Conservation (phyloP, 2,113 vertebrate genomes). For the Dasyprocta punctata region DNA sequence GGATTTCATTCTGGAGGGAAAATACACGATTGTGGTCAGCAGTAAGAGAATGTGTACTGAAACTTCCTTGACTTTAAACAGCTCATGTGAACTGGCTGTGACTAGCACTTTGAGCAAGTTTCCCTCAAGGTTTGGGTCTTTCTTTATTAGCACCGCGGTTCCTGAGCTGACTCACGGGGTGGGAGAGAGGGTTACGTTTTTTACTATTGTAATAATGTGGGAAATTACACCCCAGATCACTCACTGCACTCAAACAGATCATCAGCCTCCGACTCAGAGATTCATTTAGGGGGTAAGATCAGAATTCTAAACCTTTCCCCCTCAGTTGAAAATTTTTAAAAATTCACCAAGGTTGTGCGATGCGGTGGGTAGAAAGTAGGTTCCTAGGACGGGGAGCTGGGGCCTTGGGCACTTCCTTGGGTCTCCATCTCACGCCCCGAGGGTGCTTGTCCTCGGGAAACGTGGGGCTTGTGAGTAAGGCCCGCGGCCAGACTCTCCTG, state of each 20-base stretch:
- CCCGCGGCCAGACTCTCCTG: not conserved
- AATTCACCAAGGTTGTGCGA: not conserved
- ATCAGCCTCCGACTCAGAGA: slow-evolving; percentile 25
- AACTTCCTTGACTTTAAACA: slow-evolving; percentile 31
- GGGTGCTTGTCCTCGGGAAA: not conserved
- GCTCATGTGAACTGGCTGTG: not conserved
- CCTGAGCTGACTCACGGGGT: slow-evolving; percentile 59
- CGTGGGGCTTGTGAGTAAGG: not conserved
- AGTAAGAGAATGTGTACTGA: not conserved
- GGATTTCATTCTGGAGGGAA: slow-evolving; percentile 12
- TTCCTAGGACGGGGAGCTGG: not conserved
- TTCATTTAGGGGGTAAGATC: not conserved
- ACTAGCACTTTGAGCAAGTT: slow-evolving; percentile 35
- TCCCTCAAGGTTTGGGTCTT: slow-evolving; percentile 14
- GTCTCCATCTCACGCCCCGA: not conserved
- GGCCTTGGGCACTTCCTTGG: not conserved
- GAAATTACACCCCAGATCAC: slow-evolving; percentile 43
- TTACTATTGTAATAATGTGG: slow-evolving; percentile 39
- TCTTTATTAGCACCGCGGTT: slow-evolving; percentile 16
- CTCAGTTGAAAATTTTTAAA: not conserved
- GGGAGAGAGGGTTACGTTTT: not conserved
- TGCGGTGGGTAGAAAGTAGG: not conserved
- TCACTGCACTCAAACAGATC: not conserved
- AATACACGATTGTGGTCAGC: not conserved
- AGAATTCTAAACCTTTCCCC: not conserved